Evolutionary conservation across 1,140 invertebrate genomes (phyloP).

Genomic region (Thaumetopoea pityocampa): DNA sequence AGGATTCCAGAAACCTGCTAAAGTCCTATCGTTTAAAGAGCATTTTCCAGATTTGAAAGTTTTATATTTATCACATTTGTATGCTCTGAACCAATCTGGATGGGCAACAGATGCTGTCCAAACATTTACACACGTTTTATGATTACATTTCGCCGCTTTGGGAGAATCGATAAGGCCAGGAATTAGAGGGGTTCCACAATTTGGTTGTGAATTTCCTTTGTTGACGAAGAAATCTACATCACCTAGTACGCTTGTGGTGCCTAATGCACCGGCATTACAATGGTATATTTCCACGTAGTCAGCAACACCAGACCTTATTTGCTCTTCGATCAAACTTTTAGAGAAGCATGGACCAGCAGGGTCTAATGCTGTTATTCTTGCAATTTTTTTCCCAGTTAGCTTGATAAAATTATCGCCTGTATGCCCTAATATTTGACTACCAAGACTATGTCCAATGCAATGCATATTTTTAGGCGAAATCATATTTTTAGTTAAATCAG

Average conservation of each 20-base stretch:
- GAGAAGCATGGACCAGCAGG: conserved; percentile 83
- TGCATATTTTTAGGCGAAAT: conserved; percentile 55
- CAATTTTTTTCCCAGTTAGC: conserved; percentile 51
- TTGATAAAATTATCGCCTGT: conserved; percentile 67
- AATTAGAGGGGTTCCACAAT: conserved; percentile 70
- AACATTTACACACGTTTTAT: conserved; percentile 79
- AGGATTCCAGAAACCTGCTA: conserved; percentile 67
- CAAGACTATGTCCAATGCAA: conserved; percentile 72
- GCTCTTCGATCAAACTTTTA: conserved; percentile 69
- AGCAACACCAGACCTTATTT: conserved; percentile 77
- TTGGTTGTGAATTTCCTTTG: conserved; percentile 78
- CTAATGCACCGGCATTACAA: conserved; percentile 84
- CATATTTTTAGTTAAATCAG: conserved; percentile 36
- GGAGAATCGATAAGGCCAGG: conserved; percentile 59
- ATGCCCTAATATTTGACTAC: conserved; percentile 74
- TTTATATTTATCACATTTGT: conserved; percentile 55
- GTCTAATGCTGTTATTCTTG: conserved; percentile 82
- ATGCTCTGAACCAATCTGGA: conserved; percentile 52
- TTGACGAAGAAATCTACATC: conserved; percentile 90
- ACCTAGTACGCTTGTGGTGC: conserved; percentile 77
- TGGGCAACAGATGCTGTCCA: conserved; percentile 78
- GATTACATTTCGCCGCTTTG: conserved; percentile 77
- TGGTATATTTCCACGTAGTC: conserved; percentile 86
- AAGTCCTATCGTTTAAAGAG: conserved; percentile 40
- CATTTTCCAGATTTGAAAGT: conserved; percentile 49